Evolutionary conservation across 2,888 invertebrate genomes (phyloP).

Genomic region (Oligia latruncula): DNA sequence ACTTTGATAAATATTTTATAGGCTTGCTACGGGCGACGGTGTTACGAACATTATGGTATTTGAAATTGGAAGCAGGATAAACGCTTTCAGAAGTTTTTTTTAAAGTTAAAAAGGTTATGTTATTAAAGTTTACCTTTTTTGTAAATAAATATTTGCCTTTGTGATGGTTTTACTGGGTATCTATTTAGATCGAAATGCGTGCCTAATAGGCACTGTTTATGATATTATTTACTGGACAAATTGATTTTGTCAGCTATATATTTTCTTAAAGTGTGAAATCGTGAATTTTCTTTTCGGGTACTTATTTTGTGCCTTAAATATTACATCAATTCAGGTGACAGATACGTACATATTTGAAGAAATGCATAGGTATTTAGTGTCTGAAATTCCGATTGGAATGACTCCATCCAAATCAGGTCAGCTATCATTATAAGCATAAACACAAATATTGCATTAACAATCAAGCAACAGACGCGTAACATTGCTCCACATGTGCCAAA

Average conservation of each 20-base stretch:
- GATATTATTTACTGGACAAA: not conserved
- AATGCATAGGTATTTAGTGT: not conserved
- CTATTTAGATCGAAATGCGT: not conserved
- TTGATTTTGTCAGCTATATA: not conserved
- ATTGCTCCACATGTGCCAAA: slow-evolving; percentile 25
- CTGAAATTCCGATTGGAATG: not conserved
- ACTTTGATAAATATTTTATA: slow-evolving; percentile 59
- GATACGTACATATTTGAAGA: too few relatives aligned
- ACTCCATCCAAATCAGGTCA: not conserved
- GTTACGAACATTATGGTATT: slow-evolving; percentile 20
- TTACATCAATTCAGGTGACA: too few relatives aligned
- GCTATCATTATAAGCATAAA: not conserved
- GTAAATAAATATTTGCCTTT: not conserved
- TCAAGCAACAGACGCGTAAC: slow-evolving; percentile 14
- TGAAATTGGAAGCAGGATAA: slow-evolving; percentile 29
- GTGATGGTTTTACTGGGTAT: not conserved
- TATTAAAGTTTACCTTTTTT: not conserved
- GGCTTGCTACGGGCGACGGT: slow-evolving; percentile 2
- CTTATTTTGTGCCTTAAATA: too few relatives aligned
- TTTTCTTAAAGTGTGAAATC: not conserved
- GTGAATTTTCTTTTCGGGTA: too few relatives aligned
- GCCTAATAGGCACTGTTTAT: not conserved
- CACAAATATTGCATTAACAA: slow-evolving; percentile 15
- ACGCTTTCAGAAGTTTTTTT: not conserved
- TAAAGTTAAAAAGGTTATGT: not conserved